Evolutionary conservation across 1,140 invertebrate genomes (phyloP), one percentile per base, ranked within the genome.

Genomic region (Caenorhabditis briggsae): DNA sequence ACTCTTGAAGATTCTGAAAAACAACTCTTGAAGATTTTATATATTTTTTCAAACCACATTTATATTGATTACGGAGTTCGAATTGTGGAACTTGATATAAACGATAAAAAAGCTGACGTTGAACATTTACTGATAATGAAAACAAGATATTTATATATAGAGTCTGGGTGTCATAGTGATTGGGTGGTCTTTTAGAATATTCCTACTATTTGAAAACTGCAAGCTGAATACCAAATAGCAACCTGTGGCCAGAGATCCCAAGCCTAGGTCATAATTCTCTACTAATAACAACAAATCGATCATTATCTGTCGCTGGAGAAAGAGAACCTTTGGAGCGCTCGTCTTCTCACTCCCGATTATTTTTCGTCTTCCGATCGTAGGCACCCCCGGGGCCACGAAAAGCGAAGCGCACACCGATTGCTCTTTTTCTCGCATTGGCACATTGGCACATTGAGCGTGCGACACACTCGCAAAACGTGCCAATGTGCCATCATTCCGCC

Each of bases 381-480:
- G 18, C 50, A 14, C 33, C 46, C 41, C n/a, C 8, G 56, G 11
- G n/a, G 46, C 20, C 70, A 50, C 70, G 50, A 61, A 78, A 78
- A 78, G 20, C 70, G 70, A 78, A 50, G 70, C 70, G 12, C 70
- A 78, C 70, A 50, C 46, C 70, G 70, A 78, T 78, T 78, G 70
- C 70, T 78, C 70, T 78, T 78, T 78, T 78, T 78, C 70, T 78
- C 70, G 70, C 70, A 50, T 78, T 78, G 70, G 70, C 70, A 78
- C 70, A 78, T 78, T 78, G 70, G 70, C 70, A 78, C 70, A 78
- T 78, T 78, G 70, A 78, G 70, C 70, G 70, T 78, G 70, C 70
- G 70, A 78, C 70, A 78, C 70, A 78, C 70, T 78, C 43, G 46
- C 70, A 50, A 50, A 78, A 78, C 70, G 70, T 78, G 70, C 70